These are phyloP conservation scores for Tetrapedia diversipes DNA, from an alignment of 2,888 invertebrate genomes.

Conservation along the genomic window DNA sequence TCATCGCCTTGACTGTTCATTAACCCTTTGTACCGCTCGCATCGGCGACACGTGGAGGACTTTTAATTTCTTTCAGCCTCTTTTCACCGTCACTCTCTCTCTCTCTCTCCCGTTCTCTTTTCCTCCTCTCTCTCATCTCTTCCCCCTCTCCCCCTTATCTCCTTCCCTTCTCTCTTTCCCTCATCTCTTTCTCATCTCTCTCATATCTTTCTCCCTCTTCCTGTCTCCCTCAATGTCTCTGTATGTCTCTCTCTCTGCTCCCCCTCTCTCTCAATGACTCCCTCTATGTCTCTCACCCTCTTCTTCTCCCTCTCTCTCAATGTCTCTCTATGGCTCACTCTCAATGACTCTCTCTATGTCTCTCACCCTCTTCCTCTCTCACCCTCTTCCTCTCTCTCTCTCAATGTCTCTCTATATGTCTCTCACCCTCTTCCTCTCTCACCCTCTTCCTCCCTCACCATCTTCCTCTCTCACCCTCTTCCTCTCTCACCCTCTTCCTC, in stretches of 20 bases:
- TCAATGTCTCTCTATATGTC: too few species aligned
- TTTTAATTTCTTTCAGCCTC: slow-evolving; percentile 37
- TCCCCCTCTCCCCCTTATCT: neutral
- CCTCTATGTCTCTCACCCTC: too few species aligned
- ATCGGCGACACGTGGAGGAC: slow-evolving; percentile 44
- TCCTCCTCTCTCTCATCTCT: neutral
- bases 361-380: neutral
- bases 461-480: neutral
- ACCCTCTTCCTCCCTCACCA: neutral
- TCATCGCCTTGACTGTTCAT: slow-evolving; percentile 50
- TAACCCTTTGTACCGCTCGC: slow-evolving; percentile 48
- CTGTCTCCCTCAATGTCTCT: too few species aligned
- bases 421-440: neutral
- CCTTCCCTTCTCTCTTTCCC: too few species aligned
- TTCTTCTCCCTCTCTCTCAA: too few species aligned
- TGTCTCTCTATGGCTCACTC: too few species aligned
- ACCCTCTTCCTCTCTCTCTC: neutral
- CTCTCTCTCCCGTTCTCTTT: neutral
- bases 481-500: neutral
- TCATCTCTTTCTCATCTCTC: too few species aligned
- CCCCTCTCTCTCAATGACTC: too few species aligned
- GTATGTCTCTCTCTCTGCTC: too few species aligned
- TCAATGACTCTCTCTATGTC: too few species aligned
- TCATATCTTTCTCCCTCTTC: too few species aligned
- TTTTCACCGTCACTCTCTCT: neutral